Base-by-base conservation (phyloP, 2,888 invertebrate species). In the Seira musarum region DNA sequence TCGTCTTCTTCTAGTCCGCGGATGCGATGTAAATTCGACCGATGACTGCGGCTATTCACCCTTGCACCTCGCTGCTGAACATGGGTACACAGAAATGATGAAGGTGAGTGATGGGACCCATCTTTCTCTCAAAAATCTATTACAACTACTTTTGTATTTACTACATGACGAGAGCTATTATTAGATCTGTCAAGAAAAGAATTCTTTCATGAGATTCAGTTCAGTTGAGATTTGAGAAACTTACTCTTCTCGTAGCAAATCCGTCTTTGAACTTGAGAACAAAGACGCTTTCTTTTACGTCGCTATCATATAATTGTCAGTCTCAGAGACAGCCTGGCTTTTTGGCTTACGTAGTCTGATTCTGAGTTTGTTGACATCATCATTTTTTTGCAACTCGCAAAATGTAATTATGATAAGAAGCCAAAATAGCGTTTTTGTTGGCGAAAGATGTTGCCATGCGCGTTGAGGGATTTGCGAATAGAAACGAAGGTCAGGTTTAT, bases 41-140 rank as follows among this genome's bases (percentile, higher is more conserved):
- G 96, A 96, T 87, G 96, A 96, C 88, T 95, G 96, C 86, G 97
- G 97, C 0, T 97, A 96, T 89, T 95, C 96, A 77, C 94, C 97
- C 0, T 89, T 97, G 63, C 97, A 97, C 90, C 91, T 97, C 13
- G 94, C 95, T n/a, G 94, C 96, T 0, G 95, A 96, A 87, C 94
- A 95, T 87, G 96, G 95, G 90, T 94, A 90, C 88, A 89, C 89
- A n/a, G 88, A 88, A 49, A 87, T 88, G 85, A 88, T 90, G 83
- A 89, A 82, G 80, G 85, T 87, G 65, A 82, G 80, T 68, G 61
- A 64, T 40, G 13, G 40, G 6, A 40, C 6, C 6, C 6, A 40
- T 40, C 40, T 40, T 40, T 40, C 40, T 40, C 6, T 13, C 40
- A 13, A 40, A 40, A 6, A n/a, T n/a, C n/a, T n/a, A n/a, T n/a